These are phyloP conservation scores for human (Homo sapiens) DNA, from an alignment of 2,113 vertebrate species.

Conservation along the genomic window GRCh38 chr5:22840501-22841000, in stretches of 20 bases:
- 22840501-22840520: not conserved
- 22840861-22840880: not conserved
- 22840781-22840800: not conserved
- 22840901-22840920: too few relatives aligned
- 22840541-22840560: not conserved
- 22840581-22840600: not conserved
- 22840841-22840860: not conserved
- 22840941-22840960: not conserved
- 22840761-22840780: not conserved
- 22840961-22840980: not conserved
- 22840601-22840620: not conserved
- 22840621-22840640: not conserved
- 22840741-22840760: not conserved
- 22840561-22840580: not conserved
- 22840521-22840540: not conserved
- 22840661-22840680: not conserved
- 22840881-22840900: not conserved
- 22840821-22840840: not conserved
- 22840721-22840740: not conserved
- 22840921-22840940: not conserved
- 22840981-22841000: not conserved
- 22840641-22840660: not conserved
- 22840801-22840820: not conserved
- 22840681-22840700: not conserved
- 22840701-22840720: not conserved